Base-by-base conservation (phyloP, 2,888 invertebrate species). In the Cecidostiba fungosa region DNA sequence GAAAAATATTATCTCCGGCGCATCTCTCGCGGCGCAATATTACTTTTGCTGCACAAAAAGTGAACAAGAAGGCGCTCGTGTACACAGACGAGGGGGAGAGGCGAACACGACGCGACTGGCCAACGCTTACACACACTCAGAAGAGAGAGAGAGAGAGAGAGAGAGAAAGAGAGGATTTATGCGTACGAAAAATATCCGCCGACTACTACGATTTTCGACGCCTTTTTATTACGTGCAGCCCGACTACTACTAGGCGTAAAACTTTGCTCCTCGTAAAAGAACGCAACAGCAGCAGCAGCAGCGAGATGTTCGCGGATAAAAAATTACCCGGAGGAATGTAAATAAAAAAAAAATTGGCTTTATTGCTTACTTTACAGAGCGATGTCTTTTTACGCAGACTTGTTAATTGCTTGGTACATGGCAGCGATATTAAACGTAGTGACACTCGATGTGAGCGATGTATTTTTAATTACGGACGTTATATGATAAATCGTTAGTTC, bases 391-490 rank as follows among this genome's bases (percentile, higher is more conserved):
- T 73, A 36, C 78, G 78, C 79, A 36, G 50, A 79, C 79, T 69
- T 69, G 84, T 84, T 80, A 84, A 84, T 84, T 84, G 79, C 79
- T 36, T 10, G 84, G 29, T 73, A 78, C 83, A 83, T 43, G 77
- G n/a, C 10, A 43, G n/a, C 39, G 8, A 23, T 50, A 14, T 43
- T 12, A 19, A 1, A 14, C 23, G 19, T 50, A 82, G 29, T 76
- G 82, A 82, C 76, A 72, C 23, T 54, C 54, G 66, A 66, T n/a
- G 5, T 77, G 76, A 82, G 54, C 36, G 54, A 82, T 77, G 54
- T n/a, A 1, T 77, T 82, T 82, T 82, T 82, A 77, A 82, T 82
- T 77, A 19, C n/a, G 19, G 59, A 2, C n/a, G 6, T 4, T 29
- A 10, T 23, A 50, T 29, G 19, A 72, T 72, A 23, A 43, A 43